Base-by-base conservation (phyloP, 92 coral and sea anemone genomes). In the Actinernus sp. region DNA sequence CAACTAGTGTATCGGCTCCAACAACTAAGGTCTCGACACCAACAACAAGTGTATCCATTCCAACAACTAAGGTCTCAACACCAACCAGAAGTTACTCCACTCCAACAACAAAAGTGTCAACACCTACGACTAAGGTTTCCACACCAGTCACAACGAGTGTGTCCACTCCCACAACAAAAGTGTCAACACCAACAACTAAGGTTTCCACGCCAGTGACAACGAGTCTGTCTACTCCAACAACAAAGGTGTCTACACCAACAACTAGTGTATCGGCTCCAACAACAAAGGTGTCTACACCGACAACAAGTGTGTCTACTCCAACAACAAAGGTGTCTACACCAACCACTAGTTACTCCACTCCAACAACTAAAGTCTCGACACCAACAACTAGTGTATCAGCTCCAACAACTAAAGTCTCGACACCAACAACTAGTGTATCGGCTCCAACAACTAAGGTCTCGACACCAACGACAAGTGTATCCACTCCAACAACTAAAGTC, bases 51-150 rank as follows among this genome's bases (percentile, higher is more conserved):
- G 11, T 17, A 23, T 45, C 52, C 10, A 6, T 23, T 4, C 21
- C 52, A 34, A 45, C 52, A 45, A 6, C 21, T 4, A 45, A 7
- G 11, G 21, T 17, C 52, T 45, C 52, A 8, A 45, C 52, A 8
- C 8, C 21, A n/a, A n/a, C n/a, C n/a, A n/a, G n/a, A n/a, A n/a
- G n/a, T n/a, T n/a, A n/a, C n/a, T n/a, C n/a, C n/a, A n/a, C n/a
- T n/a, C n/a, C n/a, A n/a, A n/a, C n/a, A n/a, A 7, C 52, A 6
- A 4, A 36, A 45, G 32, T 67, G 3, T 47, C 43, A 18, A 3
- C 70, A 11, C 30, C 83, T 3, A 38, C 85, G 4, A 60, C 89
- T 12, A 67, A 63, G 21, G 30, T 69, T 0, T 57, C 64, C 5
- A 38, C 74, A 1, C 43, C 88, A 3, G 55, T 84, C 1, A 21